phyloP scores from a whole-genome alignment of 2,888 invertebrate species.

The Heliothis peltigera region DNA sequence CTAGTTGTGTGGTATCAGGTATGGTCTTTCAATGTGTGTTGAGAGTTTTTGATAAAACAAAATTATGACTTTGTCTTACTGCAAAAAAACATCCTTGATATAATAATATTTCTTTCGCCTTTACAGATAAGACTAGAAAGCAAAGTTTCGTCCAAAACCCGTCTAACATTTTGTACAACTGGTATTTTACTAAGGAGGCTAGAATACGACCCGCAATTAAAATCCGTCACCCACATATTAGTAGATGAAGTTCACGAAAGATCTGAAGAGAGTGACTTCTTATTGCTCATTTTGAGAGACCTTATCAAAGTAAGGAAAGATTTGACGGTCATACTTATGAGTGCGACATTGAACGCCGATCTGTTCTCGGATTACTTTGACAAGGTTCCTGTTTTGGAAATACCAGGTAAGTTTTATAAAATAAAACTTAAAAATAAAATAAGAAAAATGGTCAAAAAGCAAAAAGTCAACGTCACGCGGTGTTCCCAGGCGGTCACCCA shows the following conservation, averaged over 20 bases:
- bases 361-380: constrained; percentile 96
- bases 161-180: constrained; percentile 97
- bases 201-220: constrained; percentile 93
- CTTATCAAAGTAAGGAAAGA: constrained; percentile 93
- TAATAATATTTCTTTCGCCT: too few relatives aligned
- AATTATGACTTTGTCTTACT: too few relatives aligned
- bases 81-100: too few relatives aligned
- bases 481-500: constrained; percentile 82
- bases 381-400: constrained; percentile 93
- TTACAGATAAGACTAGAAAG: constrained; percentile 95
- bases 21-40: too few relatives aligned
- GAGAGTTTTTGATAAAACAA: too few relatives aligned
- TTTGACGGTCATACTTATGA: constrained; percentile 96
- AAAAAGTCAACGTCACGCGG: constrained; percentile 59
- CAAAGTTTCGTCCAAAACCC: constrained; percentile 93
- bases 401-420: constrained; percentile 90
- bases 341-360: constrained; percentile 96
- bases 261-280: constrained; percentile 96
- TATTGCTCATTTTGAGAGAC: constrained; percentile 95
- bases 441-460: neutral
- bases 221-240: constrained; percentile 94
- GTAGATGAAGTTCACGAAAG: constrained; percentile 98
- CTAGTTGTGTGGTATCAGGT: too few relatives aligned
- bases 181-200: constrained; percentile 96
- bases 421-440: neutral